Base-by-base conservation (phyloP, 1,140 invertebrate genomes). In the Zaprionus ornatus region DNA sequence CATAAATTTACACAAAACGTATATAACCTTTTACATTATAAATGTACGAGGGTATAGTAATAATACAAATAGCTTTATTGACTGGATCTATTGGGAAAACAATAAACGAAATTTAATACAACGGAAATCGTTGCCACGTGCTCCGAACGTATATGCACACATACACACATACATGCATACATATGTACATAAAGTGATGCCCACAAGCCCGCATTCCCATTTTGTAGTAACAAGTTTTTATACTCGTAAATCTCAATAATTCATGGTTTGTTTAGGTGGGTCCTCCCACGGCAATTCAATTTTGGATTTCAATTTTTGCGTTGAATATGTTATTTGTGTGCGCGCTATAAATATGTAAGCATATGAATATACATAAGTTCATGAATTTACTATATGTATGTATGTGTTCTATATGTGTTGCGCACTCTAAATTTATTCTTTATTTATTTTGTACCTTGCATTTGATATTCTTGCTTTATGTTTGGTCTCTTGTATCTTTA, bases 1-100 rank as follows among this genome's bases (percentile, higher is more conserved):
- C 7, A 17, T 15, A 17, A n/a, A 42, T 17, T n/a, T 42, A 7
- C 6, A 17, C 40, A 17, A 17, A 19, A 45, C 40, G 2, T 9
- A 45, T 45, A 45, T 9, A 45, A 5, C 40, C 40, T 17, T 45
- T 19, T 9, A 45, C 40, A 45, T 45, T 45, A 17, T 45, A 7
- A 45, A 45, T 17, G 40, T 6, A 3, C n/a, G 17, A 45, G n/a
- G 40, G n/a, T n/a, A 45, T 45, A 68, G 52, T 68, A 59, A 68
- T 48, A 68, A 69, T 68, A 74, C 70, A 73, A 73, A 67, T 61
- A 67, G 35, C 64, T 73, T 67, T 73, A 73, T 73, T 73, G 68
- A 56, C 61, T 63, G 13, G 42, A 59, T 59, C 61, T 57, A 40
- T 12, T 21, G 69, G 69, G 37, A 68, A 68, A 69, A 74, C 72